These are phyloP conservation scores for Tholera decimalis DNA, from an alignment of 2,888 invertebrate genomes.

Conservation along the genomic window DNA sequence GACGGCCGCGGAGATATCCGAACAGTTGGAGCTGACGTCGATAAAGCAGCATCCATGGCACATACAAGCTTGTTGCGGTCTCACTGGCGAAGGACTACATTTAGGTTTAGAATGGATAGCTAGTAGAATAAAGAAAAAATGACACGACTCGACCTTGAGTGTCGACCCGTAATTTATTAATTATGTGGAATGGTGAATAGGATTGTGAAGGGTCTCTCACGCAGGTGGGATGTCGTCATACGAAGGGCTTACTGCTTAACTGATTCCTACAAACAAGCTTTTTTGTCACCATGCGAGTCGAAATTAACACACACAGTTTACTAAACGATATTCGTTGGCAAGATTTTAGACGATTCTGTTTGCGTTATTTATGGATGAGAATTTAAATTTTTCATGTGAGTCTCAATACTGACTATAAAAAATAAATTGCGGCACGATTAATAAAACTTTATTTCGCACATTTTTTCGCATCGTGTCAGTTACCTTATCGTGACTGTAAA, in stretches of 20 bases:
- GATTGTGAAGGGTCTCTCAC: slow-evolving; percentile 31
- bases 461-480: background rate
- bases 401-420: background rate
- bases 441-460: background rate
- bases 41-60: slow-evolving; percentile 99
- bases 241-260: background rate
- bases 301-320: background rate
- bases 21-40: slow-evolving; percentile 96
- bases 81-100: slow-evolving; percentile 97
- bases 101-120: slow-evolving; percentile 57
- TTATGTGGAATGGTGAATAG: slow-evolving; percentile 18
- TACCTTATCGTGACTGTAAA: background rate
- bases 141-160: slow-evolving; percentile 26
- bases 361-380: background rate
- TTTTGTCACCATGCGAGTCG: background rate
- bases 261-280: background rate
- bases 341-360: slow-evolving; percentile 2
- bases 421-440: background rate
- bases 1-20: slow-evolving; percentile 52
- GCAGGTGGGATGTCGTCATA: slow-evolving; percentile 26
- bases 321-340: background rate
- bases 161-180: slow-evolving; percentile 30
- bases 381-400: background rate
- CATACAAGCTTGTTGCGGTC: slow-evolving; percentile 99
- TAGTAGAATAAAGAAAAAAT: slow-evolving; percentile 57